Base-by-base conservation (phyloP, 2,113 vertebrate genomes). In the Gallinago media region DNA sequence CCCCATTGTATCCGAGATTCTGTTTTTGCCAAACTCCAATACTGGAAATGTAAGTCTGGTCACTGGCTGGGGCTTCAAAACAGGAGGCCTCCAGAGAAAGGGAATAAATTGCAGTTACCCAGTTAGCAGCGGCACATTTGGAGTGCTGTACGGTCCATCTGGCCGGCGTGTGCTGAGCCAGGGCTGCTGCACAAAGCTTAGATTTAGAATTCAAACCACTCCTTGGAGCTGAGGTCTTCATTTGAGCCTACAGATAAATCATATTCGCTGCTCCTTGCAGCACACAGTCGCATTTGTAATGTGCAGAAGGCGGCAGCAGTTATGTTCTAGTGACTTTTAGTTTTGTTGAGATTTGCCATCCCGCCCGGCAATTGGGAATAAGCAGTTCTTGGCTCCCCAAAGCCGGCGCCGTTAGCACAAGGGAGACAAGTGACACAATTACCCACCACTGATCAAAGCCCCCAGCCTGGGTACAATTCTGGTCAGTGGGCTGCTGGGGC, bases 61-160 rank as follows among this genome's bases (percentile, higher is more conserved):
- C 42, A 34, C 17, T 50, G 49, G 14, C 16, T 1, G 2, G 36
- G 32, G 40, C 0, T 3, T 3, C 21, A 44, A 32, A 76, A n/a
- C 21, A 65, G 62, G 9, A 70, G 55, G 32, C 29, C 65, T 46
- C 56, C 38, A 29, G 50, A 47, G 76, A 59, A 59, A 40, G 44
- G 22, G 54, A 70, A 23, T 18, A n/a, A 71, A n/a, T 65, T 31
- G 2, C 34, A 40, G 29, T 61, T 63, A 75, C 40, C 44, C 38
- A 22, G 56, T 32, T 59, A 10, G 13, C 8, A 47, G 56, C 38
- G 18, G 67, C 14, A 1, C 16, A 22, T 31, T 46, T 13, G 11
- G 38, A 36, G 63, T 1, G 29, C 42, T 32, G 26, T 2, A 9
- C 16, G 6, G 68, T 49, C 68, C 36, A 46, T 13, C 27, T 22